A percentile compares a stretch with the other conserved stretches of the same genome.
These are phyloP conservation scores for Piprites chloris DNA, from an alignment of 2,113 vertebrate genomes.

Conservation along the genomic window DNA sequence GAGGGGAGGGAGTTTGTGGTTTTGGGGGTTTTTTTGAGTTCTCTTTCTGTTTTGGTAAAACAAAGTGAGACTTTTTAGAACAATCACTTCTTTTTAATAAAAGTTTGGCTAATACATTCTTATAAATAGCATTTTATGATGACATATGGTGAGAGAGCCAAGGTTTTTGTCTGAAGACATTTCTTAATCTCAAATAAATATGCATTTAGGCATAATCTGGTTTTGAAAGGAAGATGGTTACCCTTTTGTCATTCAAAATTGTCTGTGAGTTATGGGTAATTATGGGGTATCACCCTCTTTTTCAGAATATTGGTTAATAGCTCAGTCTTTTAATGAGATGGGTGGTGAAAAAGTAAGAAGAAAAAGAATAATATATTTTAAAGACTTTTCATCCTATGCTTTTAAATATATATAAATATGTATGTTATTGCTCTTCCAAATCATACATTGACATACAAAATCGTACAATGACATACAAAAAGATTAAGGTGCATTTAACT, in stretches of 20 bases:
- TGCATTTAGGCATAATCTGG: not conserved
- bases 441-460: no score
- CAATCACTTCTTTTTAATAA: not conserved
- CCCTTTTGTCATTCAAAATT: not conserved
- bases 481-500: not conserved
- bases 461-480: no score
- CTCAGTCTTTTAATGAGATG: not conserved
- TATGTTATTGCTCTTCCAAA: not conserved
- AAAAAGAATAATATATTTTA: not conserved
- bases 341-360: not conserved
- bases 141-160: fast-evolving
- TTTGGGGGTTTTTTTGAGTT: not conserved
- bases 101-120: not conserved
- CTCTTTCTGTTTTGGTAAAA: not conserved
- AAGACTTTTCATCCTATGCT: not conserved
- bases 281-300: not conserved
- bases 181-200: not conserved
- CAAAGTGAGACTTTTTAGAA: not conserved
- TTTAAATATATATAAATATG: not conserved
- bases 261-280: not conserved
- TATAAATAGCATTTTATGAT: not conserved
- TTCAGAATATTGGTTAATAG: not conserved
- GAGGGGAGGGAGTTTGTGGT: fast-evolving
- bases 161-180: not conserved
- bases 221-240: not conserved